phyloP scores from a whole-genome alignment of 30 jellyfish, hydroid and myxozoan species.

The Catostylus mosaicus region DNA sequence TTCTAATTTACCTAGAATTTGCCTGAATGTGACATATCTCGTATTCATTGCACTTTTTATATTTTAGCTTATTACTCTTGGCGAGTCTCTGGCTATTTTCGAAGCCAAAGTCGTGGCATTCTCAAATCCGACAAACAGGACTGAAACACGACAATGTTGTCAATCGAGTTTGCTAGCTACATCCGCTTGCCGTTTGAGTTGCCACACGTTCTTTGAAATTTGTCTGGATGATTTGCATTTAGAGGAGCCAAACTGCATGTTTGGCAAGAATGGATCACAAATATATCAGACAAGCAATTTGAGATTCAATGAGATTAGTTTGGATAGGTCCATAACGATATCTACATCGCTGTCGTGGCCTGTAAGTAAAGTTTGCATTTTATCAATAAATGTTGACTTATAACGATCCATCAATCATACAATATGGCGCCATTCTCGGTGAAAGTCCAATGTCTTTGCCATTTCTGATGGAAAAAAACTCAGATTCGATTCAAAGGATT shows the following conservation, averaged over 20 bases:
- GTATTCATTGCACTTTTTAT: background rate
- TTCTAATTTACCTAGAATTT: too few relatives aligned
- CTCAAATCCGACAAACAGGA: slow-evolving; percentile 39
- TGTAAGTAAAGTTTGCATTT: slow-evolving; percentile 32
- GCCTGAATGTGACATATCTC: too few relatives aligned
- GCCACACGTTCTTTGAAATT: slow-evolving; percentile 25
- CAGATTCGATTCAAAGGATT: slow-evolving; percentile 1
- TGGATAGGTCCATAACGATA: slow-evolving; percentile 20
- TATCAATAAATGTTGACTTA: background rate
- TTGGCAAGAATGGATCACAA: slow-evolving; percentile 25
- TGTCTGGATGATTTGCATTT: slow-evolving; percentile 46
- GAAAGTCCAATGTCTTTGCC: background rate
- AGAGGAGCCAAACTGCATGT: slow-evolving; percentile 25
- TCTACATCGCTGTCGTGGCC: slow-evolving; percentile 47
- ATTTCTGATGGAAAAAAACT: background rate
- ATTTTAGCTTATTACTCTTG: slow-evolving; percentile 6
- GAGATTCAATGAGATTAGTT: background rate
- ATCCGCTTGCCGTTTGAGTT: background rate
- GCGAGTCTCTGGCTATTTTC: slow-evolving; percentile 24
- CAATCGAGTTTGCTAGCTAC: background rate
- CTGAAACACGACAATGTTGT: slow-evolving; percentile 19
- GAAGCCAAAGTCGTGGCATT: slow-evolving; percentile 19
- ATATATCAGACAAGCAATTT: slow-evolving; percentile 10
- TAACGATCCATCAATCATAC: background rate
- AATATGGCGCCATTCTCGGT: background rate